Conservation (phyloP, 2,797 vertebrate genomes). For the Premnoplex brunnescens region DNA sequence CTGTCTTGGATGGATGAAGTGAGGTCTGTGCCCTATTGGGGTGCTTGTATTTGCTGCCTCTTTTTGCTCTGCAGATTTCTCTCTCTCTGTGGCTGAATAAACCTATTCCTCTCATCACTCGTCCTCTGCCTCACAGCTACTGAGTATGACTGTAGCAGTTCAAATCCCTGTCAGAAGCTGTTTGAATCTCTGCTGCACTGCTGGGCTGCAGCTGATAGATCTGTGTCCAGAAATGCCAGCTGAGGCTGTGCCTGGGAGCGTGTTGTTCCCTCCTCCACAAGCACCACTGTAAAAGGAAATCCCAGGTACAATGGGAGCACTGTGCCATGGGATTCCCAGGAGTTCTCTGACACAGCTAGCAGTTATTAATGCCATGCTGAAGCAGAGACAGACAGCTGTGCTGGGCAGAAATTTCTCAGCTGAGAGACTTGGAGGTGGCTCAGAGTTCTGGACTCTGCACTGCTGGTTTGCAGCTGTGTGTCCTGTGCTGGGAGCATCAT, state of each 20-base stretch:
- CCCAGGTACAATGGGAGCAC: neutral
- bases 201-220: neutral
- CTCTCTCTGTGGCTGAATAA: neutral
- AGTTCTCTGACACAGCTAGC: neutral
- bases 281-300: neutral
- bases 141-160: neutral
- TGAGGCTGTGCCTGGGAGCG: accelerated
- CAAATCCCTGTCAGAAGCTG: neutral
- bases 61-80: neutral
- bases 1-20: neutral
- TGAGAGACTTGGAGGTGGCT: neutral
- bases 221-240: neutral
- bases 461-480: neutral
- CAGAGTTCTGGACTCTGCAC: neutral
- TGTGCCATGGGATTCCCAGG: neutral
- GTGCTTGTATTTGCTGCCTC: neutral
- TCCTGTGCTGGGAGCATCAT: neutral
- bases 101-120: neutral
- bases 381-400: neutral
- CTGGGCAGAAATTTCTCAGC: neutral
- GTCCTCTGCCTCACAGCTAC: neutral
- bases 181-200: neutral
- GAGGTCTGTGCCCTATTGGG: neutral
- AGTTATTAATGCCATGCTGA: neutral
- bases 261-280: neutral